Evolutionary conservation across 2,797 vertebrate genomes (phyloP).

Genomic region (Tenualosa ilisha): DNA sequence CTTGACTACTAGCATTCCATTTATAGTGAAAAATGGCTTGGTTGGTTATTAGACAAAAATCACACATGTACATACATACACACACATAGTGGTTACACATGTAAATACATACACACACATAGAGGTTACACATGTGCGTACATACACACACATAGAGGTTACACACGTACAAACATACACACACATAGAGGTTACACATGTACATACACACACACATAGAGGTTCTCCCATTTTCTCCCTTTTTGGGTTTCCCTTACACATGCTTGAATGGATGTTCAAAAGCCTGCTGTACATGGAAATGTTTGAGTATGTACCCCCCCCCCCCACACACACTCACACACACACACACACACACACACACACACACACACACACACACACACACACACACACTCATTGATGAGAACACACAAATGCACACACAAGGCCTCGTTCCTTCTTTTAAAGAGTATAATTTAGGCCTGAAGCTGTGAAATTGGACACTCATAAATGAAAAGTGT

Average conservation of each 20-base stretch:
- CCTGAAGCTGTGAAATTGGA: constrained; percentile 55
- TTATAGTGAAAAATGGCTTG: constrained; percentile 16
- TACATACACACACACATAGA: not conserved
- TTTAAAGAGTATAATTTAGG: not conserved
- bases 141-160: not conserved
- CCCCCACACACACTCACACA: constrained; percentile 31
- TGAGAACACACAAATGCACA: not conserved
- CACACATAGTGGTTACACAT: not conserved
- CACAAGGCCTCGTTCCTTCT: not conserved
- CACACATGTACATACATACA: not conserved
- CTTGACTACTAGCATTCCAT: not conserved
- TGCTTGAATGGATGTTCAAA: not conserved
- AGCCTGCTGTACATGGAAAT: not conserved
- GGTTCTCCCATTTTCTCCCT: not conserved
- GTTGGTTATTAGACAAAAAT: constrained; percentile 30
- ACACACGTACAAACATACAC: not conserved
- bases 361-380: constrained; percentile 24
- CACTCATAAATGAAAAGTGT: constrained; percentile 46
- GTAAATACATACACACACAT: not conserved
- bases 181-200: not conserved
- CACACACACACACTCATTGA: constrained; percentile 22
- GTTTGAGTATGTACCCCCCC: not conserved
- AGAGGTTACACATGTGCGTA: constrained; percentile 11
- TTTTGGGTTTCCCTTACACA: not conserved
- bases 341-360: constrained; percentile 35